Evolutionary conservation across 2,797 vertebrate genomes (phyloP).

Genomic region (Sparidentex hasta): DNA sequence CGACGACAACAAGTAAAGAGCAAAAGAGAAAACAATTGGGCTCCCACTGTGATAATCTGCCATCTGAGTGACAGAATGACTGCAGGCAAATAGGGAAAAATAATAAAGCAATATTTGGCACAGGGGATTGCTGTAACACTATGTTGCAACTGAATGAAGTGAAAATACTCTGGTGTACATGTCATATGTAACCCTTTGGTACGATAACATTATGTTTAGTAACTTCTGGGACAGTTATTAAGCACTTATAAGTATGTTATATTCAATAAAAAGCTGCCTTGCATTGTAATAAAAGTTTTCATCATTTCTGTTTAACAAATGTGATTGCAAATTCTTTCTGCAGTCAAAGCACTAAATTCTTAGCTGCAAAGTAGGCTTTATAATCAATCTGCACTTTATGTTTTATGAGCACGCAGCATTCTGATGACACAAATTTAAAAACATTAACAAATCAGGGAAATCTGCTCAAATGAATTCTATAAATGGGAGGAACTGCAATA

Average conservation of each 20-base stretch:
- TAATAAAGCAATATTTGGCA: constrained; percentile 17
- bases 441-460: background rate
- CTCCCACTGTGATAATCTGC: background rate
- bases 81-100: constrained; percentile 21
- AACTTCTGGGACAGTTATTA: background rate
- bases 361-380: constrained; percentile 10
- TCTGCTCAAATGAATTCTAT: constrained; percentile 17
- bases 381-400: background rate
- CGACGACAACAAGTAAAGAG: constrained; percentile 1
- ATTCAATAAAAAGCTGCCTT: background rate
- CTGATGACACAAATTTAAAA: background rate
- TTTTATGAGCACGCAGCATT: background rate
- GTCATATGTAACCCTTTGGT: background rate
- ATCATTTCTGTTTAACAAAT: background rate
- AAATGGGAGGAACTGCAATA: constrained; percentile 24
- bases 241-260: background rate
- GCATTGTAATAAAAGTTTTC: background rate
- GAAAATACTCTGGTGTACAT: background rate
- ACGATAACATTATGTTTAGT: background rate
- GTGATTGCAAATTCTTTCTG: background rate
- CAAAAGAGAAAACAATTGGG: constrained; percentile 1
- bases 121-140: background rate
- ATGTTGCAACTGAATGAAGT: background rate
- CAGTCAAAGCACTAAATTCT: background rate
- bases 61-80: constrained; percentile 20